A percentile compares a stretch with the other conserved stretches of the same genome.
These are phyloP conservation scores for Sebastes ruberrimus DNA, from an alignment of 2,797 vertebrate genomes.

Conservation along the genomic window DNA sequence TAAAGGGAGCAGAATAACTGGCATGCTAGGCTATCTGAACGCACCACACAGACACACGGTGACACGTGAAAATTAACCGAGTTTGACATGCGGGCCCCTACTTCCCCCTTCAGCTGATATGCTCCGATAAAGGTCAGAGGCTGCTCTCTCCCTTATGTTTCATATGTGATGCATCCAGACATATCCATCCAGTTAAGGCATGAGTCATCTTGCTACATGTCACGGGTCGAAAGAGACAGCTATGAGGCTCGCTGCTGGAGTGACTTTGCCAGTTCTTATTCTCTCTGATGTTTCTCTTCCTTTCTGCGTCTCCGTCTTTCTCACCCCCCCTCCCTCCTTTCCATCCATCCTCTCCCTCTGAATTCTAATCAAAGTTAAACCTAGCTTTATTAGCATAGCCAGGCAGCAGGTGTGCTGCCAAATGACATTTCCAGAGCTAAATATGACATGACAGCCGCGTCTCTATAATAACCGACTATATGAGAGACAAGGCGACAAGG, in stretches of 20 bases:
- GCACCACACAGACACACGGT: conserved; percentile 34
- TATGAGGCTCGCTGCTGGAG: conserved; percentile 65
- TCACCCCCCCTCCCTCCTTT: background rate
- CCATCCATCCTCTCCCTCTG: conserved; percentile 59
- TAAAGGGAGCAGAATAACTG: conserved; percentile 17
- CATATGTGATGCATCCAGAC: conserved; percentile 80
- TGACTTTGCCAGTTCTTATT: conserved; percentile 68
- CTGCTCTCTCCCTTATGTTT: conserved; percentile 67
- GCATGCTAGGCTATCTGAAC: conserved; percentile 25
- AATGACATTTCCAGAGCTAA: conserved; percentile 81
- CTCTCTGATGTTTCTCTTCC: conserved; percentile 60
- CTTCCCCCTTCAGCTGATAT: conserved; percentile 67
- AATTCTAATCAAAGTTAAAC: conserved; percentile 81
- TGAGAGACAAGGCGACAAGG: conserved; percentile 75
- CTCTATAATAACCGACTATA: conserved; percentile 75
- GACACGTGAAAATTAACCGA: conserved; percentile 58
- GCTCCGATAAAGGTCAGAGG: conserved; percentile 76
- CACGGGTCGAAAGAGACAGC: conserved; percentile 70
- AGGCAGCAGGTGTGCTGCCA: conserved; percentile 83
- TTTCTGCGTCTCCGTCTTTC: conserved; percentile 8
- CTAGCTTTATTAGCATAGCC: conserved; percentile 81
- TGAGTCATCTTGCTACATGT: conserved; percentile 76
- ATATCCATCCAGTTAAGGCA: conserved; percentile 71
- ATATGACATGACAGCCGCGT: conserved; percentile 79
- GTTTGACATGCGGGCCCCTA: conserved; percentile 67